Evolutionary conservation across 2,113 vertebrate species (phyloP), one percentile per base, ranked within the genome.

Genomic region (Amazona guildingii): DNA sequence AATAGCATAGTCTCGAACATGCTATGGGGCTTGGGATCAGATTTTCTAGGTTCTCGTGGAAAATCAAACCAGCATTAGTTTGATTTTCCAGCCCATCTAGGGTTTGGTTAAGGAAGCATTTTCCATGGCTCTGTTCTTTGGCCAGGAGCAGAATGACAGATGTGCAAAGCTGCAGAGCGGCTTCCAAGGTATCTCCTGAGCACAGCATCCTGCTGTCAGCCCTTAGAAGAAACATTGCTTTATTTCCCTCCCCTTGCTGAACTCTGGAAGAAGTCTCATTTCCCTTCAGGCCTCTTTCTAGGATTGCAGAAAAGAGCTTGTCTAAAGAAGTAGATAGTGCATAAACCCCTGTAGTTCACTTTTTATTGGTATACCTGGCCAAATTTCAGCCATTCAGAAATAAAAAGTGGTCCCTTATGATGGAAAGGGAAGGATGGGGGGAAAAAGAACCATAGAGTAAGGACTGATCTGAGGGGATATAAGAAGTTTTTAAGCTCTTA

Each of bases 1-100:
- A 89, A 74, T 64, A 84, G 33, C 54, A 44, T n/a, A 46, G 80
- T 27, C 44, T 93, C 4, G 15, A 90, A 92, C 90, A 85, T 66
- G 87, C 46, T 96, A 57, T 8, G 54, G 93, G 16, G 61, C 72
- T 88, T 86, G 83, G 80, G 88, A 91, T 96, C 81, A 62, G 75
- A 88, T 95, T 97, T 96, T 94, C 88, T 73, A 90, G 92, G 76
- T 89, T 92, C 81, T 92, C 1, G 3, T 80, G 95, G 93, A 96
- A 95, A 95, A 92, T 96, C 74, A 95, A 94, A 83, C 75, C 66
- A 83, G 67, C 74, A 80, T 90, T 94, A 94, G 35, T 94, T 91
- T 85, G 72, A 92, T 96, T 97, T 92, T 92, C 91, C 88, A 94
- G 67, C 29, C 43, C 79, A 86, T 96, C 41, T 76, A 96, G 67